These are phyloP conservation scores for Meteorus sp. DNA, from an alignment of 1,140 invertebrate species.

Conservation along the genomic window DNA sequence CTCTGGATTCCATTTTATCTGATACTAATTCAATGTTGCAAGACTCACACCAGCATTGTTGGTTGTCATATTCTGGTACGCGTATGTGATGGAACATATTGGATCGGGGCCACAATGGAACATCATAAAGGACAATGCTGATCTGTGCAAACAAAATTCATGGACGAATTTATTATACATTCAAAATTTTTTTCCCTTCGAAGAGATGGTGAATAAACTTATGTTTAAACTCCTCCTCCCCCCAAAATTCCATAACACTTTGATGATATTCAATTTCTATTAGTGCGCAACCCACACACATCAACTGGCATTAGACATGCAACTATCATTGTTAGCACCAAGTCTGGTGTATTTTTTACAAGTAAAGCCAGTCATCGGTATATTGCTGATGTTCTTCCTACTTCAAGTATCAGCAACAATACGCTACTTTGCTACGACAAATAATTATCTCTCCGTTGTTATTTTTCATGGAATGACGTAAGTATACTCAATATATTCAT, in stretches of 20 bases:
- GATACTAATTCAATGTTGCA: conserved; percentile 21
- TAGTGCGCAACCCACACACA: conserved; percentile 72
- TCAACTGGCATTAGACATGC: conserved; percentile 80
- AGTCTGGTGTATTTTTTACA: conserved; percentile 70
- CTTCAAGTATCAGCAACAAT: conserved; percentile 64
- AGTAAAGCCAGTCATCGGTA: conserved; percentile 59
- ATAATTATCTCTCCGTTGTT: conserved; percentile 65
- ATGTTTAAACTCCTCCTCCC: background rate
- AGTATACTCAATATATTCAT: conserved; percentile 33
- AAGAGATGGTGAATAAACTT: conserved; percentile 65
- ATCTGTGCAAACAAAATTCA: conserved; percentile 68
- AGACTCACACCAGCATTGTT: conserved; percentile 69
- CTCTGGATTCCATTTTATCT: background rate
- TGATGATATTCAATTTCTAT: conserved; percentile 34
- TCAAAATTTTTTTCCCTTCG: conserved; percentile 72
- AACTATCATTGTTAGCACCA: conserved; percentile 74
- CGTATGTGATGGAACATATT: conserved; percentile 69
- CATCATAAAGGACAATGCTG: conserved; percentile 64
- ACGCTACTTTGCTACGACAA: conserved; percentile 62
- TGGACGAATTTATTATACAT: conserved; percentile 73
- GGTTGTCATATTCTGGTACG: conserved; percentile 69
- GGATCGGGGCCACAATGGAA: conserved; percentile 73
- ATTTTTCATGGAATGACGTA: conserved; percentile 72
- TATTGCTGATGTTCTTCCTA: conserved; percentile 60
- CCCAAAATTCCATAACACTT: conserved; percentile 27